phyloP scores from a whole-genome alignment of 2,113 vertebrate genomes.

The Cololabis saira region DNA sequence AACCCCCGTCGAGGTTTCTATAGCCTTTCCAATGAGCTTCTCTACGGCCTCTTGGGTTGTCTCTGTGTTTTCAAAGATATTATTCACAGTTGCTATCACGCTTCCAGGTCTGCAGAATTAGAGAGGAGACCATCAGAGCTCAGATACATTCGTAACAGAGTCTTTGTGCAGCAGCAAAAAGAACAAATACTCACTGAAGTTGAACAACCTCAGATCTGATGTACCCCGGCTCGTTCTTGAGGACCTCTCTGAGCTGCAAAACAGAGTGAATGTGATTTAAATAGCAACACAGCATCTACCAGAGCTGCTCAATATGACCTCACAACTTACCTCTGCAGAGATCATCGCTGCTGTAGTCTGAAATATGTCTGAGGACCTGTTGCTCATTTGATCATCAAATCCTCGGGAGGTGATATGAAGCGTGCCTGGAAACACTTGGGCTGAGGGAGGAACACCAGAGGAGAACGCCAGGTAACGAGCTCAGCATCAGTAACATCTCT shows the following conservation, averaged over 20 bases:
- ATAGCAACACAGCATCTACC: not conserved
- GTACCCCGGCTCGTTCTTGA: slow-evolving; percentile 54
- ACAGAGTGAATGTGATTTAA: slow-evolving; percentile 16
- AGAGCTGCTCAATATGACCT: not conserved
- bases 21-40: not conserved
- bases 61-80: slow-evolving; percentile 58
- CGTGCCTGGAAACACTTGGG: slow-evolving; percentile 74
- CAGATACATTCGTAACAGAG: not conserved
- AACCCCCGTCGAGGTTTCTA: not conserved
- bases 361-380: slow-evolving; percentile 66
- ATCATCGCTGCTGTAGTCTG: slow-evolving; percentile 25
- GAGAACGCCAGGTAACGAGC: not conserved
- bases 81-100: slow-evolving; percentile 74
- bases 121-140: not conserved
- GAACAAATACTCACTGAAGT: slow-evolving; percentile 66
- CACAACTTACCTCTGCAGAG: slow-evolving; percentile 56
- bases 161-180: slow-evolving; percentile 1
- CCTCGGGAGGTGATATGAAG: slow-evolving; percentile 52
- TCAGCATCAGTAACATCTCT: not conserved
- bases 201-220: slow-evolving; percentile 56
- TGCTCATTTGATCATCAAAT: slow-evolving; percentile 61
- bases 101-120: slow-evolving; percentile 73
- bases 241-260: slow-evolving; percentile 53
- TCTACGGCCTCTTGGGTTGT: slow-evolving; percentile 17
- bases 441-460: slow-evolving; percentile 48